phyloP scores from a whole-genome alignment of 2,888 invertebrate genomes.

The Calameuta filiformis region DNA sequence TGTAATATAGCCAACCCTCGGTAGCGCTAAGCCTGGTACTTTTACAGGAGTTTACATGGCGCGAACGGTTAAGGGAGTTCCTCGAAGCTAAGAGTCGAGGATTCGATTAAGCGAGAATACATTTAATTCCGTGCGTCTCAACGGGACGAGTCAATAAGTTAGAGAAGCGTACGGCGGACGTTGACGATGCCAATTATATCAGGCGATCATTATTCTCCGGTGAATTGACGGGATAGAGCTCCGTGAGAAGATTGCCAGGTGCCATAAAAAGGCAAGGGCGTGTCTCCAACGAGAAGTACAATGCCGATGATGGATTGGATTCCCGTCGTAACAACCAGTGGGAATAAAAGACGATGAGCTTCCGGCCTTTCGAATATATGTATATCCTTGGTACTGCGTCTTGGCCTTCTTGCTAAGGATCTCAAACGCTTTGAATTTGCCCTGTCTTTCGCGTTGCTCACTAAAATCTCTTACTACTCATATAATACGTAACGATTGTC shows the following conservation, averaged over 20 bases:
- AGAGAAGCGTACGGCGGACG: background rate
- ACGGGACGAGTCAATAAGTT: background rate
- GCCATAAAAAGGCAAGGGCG: background rate
- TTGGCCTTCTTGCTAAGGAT: background rate
- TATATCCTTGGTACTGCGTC: background rate
- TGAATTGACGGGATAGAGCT: background rate
- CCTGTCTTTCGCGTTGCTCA: background rate
- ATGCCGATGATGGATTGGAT: background rate
- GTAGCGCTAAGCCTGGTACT: constrained; percentile 14
- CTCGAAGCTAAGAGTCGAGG: background rate
- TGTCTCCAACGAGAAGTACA: background rate
- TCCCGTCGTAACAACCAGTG: background rate
- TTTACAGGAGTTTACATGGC: constrained; percentile 5
- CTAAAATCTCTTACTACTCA: no score
- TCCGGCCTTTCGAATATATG: background rate
- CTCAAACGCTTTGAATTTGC: background rate
- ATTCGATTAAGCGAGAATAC: background rate
- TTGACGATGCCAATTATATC: background rate
- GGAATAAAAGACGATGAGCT: background rate
- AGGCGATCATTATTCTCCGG: background rate
- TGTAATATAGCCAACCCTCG: constrained; percentile 1
- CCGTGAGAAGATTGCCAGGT: background rate
- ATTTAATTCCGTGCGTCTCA: background rate
- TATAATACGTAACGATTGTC: no score
- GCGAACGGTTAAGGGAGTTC: constrained; percentile 13